phyloP scores from a whole-genome alignment of 2,888 invertebrate species.

The Habrosyne pyritoides region DNA sequence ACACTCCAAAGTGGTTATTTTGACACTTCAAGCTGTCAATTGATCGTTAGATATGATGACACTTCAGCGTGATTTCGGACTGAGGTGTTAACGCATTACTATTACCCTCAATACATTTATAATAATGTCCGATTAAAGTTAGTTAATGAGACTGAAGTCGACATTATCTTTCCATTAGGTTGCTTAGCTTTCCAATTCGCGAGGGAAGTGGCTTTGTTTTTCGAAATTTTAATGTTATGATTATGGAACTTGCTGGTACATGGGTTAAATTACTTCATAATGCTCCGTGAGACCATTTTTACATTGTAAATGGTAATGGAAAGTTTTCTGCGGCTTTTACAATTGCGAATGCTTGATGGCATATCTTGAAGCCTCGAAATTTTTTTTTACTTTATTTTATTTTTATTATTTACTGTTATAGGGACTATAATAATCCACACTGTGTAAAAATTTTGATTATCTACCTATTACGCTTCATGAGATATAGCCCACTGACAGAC shows the following conservation, averaged over 20 bases:
- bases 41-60: slow-evolving; percentile 21
- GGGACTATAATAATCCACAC: too few species aligned
- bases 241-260: neutral
- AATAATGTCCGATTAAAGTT: slow-evolving; percentile 25
- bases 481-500: too few species aligned
- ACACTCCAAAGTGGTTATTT: slow-evolving; percentile 22
- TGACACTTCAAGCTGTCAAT: slow-evolving; percentile 28
- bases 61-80: slow-evolving; percentile 16
- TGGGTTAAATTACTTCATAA: too few species aligned
- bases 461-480: too few species aligned
- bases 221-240: neutral
- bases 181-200: slow-evolving; percentile 27
- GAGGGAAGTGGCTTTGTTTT: neutral
- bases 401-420: too few species aligned
- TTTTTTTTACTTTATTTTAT: too few species aligned
- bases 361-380: too few species aligned
- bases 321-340: too few species aligned
- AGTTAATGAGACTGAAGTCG: slow-evolving; percentile 3
- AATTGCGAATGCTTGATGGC: too few species aligned
- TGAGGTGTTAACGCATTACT: slow-evolving; percentile 15
- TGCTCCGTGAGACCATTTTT: too few species aligned
- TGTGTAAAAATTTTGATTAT: too few species aligned
- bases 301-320: too few species aligned
- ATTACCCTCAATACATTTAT: slow-evolving; percentile 20
- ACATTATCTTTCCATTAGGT: slow-evolving; percentile 40